phyloP scores from a whole-genome alignment of 1,140 invertebrate genomes.

The Palaemon carinicauda region DNA sequence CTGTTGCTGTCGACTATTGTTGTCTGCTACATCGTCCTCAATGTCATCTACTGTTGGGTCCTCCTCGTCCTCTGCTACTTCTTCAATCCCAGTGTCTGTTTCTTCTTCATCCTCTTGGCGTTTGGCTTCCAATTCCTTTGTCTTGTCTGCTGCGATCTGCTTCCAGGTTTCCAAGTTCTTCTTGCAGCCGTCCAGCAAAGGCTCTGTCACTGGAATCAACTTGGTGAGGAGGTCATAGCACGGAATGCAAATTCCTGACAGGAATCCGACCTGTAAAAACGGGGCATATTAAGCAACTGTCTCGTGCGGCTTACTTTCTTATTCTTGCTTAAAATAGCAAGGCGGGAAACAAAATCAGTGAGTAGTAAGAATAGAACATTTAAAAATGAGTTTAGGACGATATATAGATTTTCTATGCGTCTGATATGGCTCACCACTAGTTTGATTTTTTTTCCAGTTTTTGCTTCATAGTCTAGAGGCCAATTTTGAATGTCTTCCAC shows the following conservation, averaged over 20 bases:
- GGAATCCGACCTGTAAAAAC: slow-evolving; percentile 75
- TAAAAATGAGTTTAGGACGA: no score
- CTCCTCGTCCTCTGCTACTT: neutral
- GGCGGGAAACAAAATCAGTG: neutral
- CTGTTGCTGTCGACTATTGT: neutral
- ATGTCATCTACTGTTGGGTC: neutral
- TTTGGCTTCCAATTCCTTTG: neutral
- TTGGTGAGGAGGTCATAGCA: slow-evolving; percentile 77
- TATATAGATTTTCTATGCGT: no score
- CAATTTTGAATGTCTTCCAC: no score
- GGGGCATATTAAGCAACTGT: neutral
- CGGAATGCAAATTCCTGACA: slow-evolving; percentile 81
- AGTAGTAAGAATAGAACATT: no score
- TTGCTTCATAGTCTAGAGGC: no score
- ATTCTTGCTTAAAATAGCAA: neutral
- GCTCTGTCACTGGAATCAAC: slow-evolving; percentile 76
- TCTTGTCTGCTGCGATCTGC: slow-evolving; percentile 21
- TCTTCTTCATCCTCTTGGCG: slow-evolving; percentile 12
- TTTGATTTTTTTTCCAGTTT: no score
- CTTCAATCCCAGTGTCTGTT: neutral
- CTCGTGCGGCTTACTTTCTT: no score
- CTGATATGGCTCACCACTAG: no score
- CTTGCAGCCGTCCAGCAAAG: slow-evolving; percentile 75
- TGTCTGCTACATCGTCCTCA: neutral
- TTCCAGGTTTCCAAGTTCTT: slow-evolving; percentile 66